Base-by-base conservation (phyloP, 2,888 invertebrate genomes). In the Notodonta dromedarius region DNA sequence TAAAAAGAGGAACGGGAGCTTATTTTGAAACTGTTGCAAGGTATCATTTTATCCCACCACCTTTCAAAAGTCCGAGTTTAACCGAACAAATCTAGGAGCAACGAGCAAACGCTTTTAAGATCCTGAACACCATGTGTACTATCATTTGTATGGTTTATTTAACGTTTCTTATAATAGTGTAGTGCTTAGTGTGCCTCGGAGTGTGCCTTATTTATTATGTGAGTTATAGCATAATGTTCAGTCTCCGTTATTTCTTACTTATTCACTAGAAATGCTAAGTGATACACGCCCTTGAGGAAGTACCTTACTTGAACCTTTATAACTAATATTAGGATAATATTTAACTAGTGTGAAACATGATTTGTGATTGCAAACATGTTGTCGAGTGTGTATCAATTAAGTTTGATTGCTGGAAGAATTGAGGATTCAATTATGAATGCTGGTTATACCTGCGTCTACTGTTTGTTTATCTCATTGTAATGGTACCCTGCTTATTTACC, bases 331-430 rank as follows among this genome's bases (percentile, higher is more conserved):
- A 52, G 65, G 56, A 13, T 46, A 59, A 55, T 59, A 58, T 57
- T 53, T 51, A 46, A 50, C 35, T 60, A 59, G 56, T 61, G 62
- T 62, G 52, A 63, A 62, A 64, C 66, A 60, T 67, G 67, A 71
- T 66, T 60, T 67, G 71, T 65, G 64, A 63, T 65, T 55, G 51
- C 59, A 59, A 62, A 58, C 62, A 52, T 60, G 68, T 65, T 68
- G 64, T 65, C 62, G 56, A 62, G 54, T 53, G 63, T 60, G 62
- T 71, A 74, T 71, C 71, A 73, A 76, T 73, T 71, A 70, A 12
- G 66, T 65, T 57, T 71, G 70, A 77, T 74, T 67, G 67, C 60
- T 57, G 58, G 59, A 60, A 16, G 58, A 16, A 57, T 55, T 57
- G 58, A 61, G 42, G 55, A 61, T 65, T 58, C 61, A 59, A 63